These are phyloP conservation scores for Petromus typicus DNA, from an alignment of 2,113 vertebrate species.

Conservation along the genomic window DNA sequence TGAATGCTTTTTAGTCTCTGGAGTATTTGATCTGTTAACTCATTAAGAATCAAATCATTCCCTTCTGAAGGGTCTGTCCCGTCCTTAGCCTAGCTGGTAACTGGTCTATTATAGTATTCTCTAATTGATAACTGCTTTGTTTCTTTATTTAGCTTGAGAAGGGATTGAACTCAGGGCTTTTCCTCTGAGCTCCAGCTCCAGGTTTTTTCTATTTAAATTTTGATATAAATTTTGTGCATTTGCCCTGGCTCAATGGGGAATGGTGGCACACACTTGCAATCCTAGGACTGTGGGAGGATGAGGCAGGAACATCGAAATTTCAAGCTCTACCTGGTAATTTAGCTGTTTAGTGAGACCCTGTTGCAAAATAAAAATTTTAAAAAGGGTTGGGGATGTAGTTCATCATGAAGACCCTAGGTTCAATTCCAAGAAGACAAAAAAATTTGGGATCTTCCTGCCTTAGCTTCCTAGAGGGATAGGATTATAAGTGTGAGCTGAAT, in stretches of 20 bases:
- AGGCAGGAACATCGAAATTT: not conserved
- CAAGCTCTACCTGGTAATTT: not conserved
- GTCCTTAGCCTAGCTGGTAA: not conserved
- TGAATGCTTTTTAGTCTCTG: not conserved
- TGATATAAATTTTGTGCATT: too few relatives aligned
- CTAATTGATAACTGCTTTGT: not conserved
- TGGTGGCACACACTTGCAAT: not conserved
- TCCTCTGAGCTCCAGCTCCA: too few relatives aligned
- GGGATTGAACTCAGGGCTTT: not conserved
- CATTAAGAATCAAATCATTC: not conserved
- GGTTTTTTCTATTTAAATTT: not conserved
- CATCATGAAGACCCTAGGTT: too few relatives aligned
- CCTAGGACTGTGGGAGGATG: not conserved
- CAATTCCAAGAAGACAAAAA: too few relatives aligned
- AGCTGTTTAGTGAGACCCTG: not conserved
- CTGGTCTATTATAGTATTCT: not conserved
- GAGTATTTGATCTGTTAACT: not conserved
- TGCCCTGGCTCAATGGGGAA: not conserved
- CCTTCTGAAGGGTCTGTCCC: not conserved
- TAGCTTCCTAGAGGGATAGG: too few relatives aligned
- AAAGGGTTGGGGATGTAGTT: not conserved
- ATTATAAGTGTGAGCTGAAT: not conserved
- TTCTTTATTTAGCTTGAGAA: not conserved
- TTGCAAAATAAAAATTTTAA: not conserved
- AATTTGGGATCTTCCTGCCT: too few relatives aligned